These are phyloP conservation scores for Nudaria mundana DNA, from an alignment of 2,888 invertebrate species.

Conservation along the genomic window DNA sequence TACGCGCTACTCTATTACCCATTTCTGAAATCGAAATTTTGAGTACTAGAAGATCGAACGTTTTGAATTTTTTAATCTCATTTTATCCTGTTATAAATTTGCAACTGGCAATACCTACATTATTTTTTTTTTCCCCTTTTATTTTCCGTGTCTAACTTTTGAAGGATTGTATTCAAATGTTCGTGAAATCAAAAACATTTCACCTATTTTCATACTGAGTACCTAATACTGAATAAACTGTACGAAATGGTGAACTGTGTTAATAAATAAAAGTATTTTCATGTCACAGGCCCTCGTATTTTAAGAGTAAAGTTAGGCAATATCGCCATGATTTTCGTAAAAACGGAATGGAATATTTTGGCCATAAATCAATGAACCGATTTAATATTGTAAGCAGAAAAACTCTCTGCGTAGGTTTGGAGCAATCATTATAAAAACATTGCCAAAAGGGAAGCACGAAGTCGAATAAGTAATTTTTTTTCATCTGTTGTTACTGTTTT, in stretches of 20 bases:
- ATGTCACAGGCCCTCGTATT: constrained; percentile 46
- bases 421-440: constrained; percentile 6
- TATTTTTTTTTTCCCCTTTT: background rate
- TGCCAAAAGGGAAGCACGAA: background rate
- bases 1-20: constrained; percentile 27
- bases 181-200: background rate
- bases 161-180: background rate
- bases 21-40: constrained; percentile 26
- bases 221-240: constrained; percentile 45
- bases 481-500: too few relatives aligned
- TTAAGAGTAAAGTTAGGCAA: constrained; percentile 32
- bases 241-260: constrained; percentile 46
- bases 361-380: constrained; percentile 28
- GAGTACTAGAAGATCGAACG: constrained; percentile 13
- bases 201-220: constrained; percentile 37
- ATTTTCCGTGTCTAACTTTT: background rate
- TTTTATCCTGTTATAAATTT: background rate
- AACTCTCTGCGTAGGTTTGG: constrained; percentile 7
- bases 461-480: background rate
- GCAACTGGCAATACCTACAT: background rate
- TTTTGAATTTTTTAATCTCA: constrained; percentile 8
- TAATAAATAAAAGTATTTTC: constrained; percentile 60
- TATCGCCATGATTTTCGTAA: constrained; percentile 27
- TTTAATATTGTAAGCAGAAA: constrained; percentile 16
- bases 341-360: constrained; percentile 27